These are phyloP conservation scores for Pachycephus smyrnensis DNA, from an alignment of 2,888 invertebrate genomes.

Conservation along the genomic window DNA sequence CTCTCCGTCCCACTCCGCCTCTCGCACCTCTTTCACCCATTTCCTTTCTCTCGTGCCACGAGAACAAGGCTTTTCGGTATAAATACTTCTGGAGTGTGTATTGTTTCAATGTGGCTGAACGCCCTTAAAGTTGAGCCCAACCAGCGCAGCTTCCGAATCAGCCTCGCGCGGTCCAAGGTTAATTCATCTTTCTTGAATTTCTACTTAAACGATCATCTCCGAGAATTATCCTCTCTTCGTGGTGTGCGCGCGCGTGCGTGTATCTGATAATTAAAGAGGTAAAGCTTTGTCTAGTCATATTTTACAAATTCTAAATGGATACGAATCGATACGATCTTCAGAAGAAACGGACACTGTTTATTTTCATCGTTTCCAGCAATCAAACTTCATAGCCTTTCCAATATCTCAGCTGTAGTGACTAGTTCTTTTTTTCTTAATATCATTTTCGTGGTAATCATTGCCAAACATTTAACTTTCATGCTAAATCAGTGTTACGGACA, in stretches of 20 bases:
- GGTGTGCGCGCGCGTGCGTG: conserved; percentile 7
- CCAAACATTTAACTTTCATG: background rate
- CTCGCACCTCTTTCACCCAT: conserved; percentile 3
- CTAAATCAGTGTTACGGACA: background rate
- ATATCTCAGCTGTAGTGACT: background rate
- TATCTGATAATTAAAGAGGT: background rate
- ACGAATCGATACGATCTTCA: background rate
- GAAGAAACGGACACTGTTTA: background rate
- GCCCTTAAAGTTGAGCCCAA: conserved; percentile 28
- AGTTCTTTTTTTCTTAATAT: background rate
- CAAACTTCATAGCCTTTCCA: background rate
- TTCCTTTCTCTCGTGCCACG: conserved; percentile 16
- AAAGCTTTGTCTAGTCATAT: background rate
- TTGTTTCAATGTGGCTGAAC: conserved; percentile 45
- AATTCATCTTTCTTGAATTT: conserved; percentile 14
- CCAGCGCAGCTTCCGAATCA: background rate
- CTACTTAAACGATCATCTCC: conserved; percentile 1
- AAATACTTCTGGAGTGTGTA: conserved; percentile 46
- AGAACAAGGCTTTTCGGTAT: conserved; percentile 36
- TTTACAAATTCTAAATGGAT: background rate
- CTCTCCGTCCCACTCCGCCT: background rate
- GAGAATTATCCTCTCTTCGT: conserved; percentile 14
- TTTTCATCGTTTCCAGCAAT: background rate
- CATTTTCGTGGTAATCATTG: background rate
- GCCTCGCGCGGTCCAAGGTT: background rate